Base-by-base conservation (phyloP, 2,797 vertebrate species). In the Geotrypetes seraphini region DNA sequence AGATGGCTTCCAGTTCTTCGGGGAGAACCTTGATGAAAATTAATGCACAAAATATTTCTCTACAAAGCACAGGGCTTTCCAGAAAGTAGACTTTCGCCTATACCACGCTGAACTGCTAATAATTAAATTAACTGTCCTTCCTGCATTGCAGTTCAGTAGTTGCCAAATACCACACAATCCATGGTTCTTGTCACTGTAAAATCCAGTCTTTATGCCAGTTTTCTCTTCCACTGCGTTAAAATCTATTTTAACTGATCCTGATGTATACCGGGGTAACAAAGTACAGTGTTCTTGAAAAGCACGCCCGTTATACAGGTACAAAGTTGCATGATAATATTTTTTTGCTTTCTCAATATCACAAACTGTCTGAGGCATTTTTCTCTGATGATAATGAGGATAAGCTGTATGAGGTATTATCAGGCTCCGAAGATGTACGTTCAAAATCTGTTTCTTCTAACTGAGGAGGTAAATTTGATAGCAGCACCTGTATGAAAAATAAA, bases 391-490 rank as follows among this genome's bases (percentile, higher is more conserved):
- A 83, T 76, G 90, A 95, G 16, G 87, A 89, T 67, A 88, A 66
- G 39, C 82, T 83, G 70, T 81, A 79, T 73, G 82, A 83, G 64
- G 77, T 76, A 77, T 84, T 81, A 28, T 72, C 73, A 20, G 74
- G 77, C 42, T 76, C 89, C 1, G 69, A 71, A 16, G 78, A 83
- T 2, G 62, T 31, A 19, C 77, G 71, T 47, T 66, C 81, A 64
- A 76, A 73, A 62, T 90, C 87, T 86, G 80, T 89, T 71, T 84
- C 88, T 73, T 96, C 91, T 63, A 87, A 77, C 52, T 88, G 86
- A 53, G 90, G 88, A 91, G 91, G 92, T 86, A 96, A 89, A 74
- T 89, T 89, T 72, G 83, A 85, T 47, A 97, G 81, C 66, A 99
- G 87, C 57, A 89, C 89, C 95, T 99, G 23, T 1, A 28, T 42